Evolutionary conservation across 1,140 invertebrate genomes (phyloP), one percentile per base, ranked within the genome.

Genomic region (Hycleus cichorii): DNA sequence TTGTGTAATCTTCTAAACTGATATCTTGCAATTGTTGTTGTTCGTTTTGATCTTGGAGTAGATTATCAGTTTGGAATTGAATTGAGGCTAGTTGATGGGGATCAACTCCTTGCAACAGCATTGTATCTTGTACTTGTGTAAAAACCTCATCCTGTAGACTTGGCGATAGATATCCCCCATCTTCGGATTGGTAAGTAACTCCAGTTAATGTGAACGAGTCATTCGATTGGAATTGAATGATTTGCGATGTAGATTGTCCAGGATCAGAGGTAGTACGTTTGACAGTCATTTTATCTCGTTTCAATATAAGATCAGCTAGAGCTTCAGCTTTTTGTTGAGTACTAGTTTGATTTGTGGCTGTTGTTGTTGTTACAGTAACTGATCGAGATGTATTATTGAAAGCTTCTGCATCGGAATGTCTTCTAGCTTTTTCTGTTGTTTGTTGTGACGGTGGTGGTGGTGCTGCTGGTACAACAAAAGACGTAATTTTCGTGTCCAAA

Each of bases 131-230:
- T 0, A 87, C 84, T 64, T 85, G 88, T 61, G 88, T 80, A 62
- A 84, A 90, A 1, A 90, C 87, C 67, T 90, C 88, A 52, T 88
- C 86, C 67, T 87, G 85, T 25, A 88, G 73, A 59, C 81, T 83
- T 2, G 86, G 84, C 59, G 84, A 85, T 63, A 88, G 85, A 69
- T 87, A 88, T 25, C 83, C 85, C 48, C 75, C 78, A 48, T 86
- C 85, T 49, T 86, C 85, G 1, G 82, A 79, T 64, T 81, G 80
- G 62, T 81, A 82, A 3, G 78, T 79, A 46, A 85, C 83, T 51
- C 81, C 83, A 4, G 78, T 75, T 69, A 82, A 74, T 3, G 79
- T 72, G 64, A 86, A 85, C 44, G 80, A 78, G 26, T 79, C 76
- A 5, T 76, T 71, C 48, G 79, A 72, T 62, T 83, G 79, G 68